These are phyloP conservation scores for Clepsis dumicolana DNA, from an alignment of 2,888 invertebrate species.

Conservation along the genomic window DNA sequence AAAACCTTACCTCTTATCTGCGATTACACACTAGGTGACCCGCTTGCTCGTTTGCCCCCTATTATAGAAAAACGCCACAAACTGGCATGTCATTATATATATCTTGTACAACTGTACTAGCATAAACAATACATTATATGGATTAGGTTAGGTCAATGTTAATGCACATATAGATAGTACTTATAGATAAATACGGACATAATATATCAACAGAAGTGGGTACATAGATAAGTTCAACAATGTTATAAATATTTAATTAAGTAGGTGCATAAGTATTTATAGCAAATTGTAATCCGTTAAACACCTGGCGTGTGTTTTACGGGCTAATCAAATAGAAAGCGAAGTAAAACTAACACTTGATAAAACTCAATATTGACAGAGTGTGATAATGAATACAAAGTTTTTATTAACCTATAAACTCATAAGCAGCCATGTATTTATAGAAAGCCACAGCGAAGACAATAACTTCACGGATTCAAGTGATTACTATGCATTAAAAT, in stretches of 20 bases:
- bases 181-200: too few species aligned
- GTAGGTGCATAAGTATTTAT: constrained; percentile 16
- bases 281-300: constrained; percentile 3
- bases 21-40: too few species aligned
- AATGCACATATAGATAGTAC: too few species aligned
- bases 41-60: too few species aligned
- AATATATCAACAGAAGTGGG: too few species aligned
- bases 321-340: constrained; percentile 35
- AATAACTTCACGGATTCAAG: background rate
- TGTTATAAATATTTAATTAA: background rate
- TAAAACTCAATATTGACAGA: constrained; percentile 24
- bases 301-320: constrained; percentile 8
- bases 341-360: constrained; percentile 21
- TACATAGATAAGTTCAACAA: background rate
- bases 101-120: background rate
- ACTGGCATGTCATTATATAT: too few species aligned
- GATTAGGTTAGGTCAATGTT: too few species aligned
- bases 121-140: background rate
- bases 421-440: background rate
- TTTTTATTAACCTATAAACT: constrained; percentile 24
- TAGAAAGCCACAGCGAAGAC: background rate
- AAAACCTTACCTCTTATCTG: too few species aligned
- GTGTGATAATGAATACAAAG: constrained; percentile 29
- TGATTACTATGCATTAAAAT: constrained; percentile 11
- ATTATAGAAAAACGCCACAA: too few species aligned